phyloP scores from a whole-genome alignment of 1,140 invertebrate species.

The Lasaia peninsularis region DNA sequence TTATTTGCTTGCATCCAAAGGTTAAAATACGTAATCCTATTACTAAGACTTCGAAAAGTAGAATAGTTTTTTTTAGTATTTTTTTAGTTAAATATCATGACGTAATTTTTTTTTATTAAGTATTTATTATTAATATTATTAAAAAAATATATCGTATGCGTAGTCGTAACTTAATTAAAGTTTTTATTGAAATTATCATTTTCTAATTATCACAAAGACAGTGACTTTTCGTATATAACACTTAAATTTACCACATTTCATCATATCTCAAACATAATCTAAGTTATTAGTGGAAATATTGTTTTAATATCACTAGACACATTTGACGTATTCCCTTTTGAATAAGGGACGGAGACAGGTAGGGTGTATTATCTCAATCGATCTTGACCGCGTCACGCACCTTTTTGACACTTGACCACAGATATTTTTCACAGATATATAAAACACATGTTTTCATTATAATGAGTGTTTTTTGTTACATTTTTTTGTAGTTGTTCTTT shows the following conservation, averaged over 20 bases:
- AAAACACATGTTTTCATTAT: slow-evolving; percentile 53
- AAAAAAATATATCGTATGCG: no score
- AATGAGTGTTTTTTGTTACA: slow-evolving; percentile 45
- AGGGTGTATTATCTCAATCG: slow-evolving; percentile 38
- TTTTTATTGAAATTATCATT: no score
- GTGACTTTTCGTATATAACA: no score
- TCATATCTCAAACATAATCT: not conserved
- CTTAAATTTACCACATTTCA: not conserved
- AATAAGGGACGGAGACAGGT: slow-evolving; percentile 20
- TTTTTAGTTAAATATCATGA: no score
- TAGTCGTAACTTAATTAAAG: no score
- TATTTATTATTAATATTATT: no score
- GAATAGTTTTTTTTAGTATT: no score
- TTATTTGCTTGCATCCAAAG: no score
- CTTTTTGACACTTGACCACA: slow-evolving; percentile 58
- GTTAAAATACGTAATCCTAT: no score
- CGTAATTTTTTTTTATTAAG: no score
- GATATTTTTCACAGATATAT: slow-evolving; percentile 42
- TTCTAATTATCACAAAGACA: no score
- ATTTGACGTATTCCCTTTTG: not conserved
- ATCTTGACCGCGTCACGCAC: slow-evolving; percentile 51
- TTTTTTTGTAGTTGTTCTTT: slow-evolving; percentile 33
- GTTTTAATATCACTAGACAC: not conserved
- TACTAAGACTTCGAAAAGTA: no score
- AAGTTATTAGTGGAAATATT: not conserved